Evolutionary conservation across 1,140 invertebrate genomes (phyloP), one percentile per base, ranked within the genome.

Genomic region (Pseudoatta argentina): DNA sequence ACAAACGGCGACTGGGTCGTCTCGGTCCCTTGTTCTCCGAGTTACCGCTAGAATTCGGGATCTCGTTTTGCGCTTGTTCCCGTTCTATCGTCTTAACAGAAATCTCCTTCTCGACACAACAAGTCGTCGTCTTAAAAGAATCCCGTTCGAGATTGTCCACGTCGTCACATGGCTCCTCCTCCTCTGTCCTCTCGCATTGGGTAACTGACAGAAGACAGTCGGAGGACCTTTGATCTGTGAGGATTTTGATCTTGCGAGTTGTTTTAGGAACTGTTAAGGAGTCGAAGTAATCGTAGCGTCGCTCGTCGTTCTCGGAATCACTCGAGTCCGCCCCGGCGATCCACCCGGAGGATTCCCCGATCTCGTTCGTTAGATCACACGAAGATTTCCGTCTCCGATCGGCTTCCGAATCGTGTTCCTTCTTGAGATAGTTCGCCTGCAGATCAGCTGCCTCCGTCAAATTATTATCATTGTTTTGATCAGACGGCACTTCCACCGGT

Each of bases 351-450:
- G 67, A 34, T 6, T 21, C 24, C 5, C 2, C 16, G n/a, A 30
- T 90, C 12, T 93, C 92, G 63, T 92, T 92, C 88, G 92, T 92
- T 75, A 94, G 87, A 91, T 94, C 93, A 48, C 92, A 91, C 21
- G 92, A 92, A 0, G 92, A 94, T 72, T 91, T 94, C 21, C 91
- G 85, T 57, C 86, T 88, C 1, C 14, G 91, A 72, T 18, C 79
- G 44, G 5, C 72, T 69, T 34, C 34, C 18, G 27, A 51, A 66
- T 87, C 91, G 3, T 77, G 88, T 48, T 93, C 79, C 1, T 91
- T 88, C 8, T 87, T 88, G 12, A 93, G 88, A 75, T 93, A 93
- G 39, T 93, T 73, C 0, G 91, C 86, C 57, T 85, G 91, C 12
- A 92, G 59, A 48, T 85, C 81, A 14, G 92, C 83, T 73, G 91